These are phyloP conservation scores for Mallateleia sp. DNA, from an alignment of 2,888 invertebrate species.

Conservation along the genomic window DNA sequence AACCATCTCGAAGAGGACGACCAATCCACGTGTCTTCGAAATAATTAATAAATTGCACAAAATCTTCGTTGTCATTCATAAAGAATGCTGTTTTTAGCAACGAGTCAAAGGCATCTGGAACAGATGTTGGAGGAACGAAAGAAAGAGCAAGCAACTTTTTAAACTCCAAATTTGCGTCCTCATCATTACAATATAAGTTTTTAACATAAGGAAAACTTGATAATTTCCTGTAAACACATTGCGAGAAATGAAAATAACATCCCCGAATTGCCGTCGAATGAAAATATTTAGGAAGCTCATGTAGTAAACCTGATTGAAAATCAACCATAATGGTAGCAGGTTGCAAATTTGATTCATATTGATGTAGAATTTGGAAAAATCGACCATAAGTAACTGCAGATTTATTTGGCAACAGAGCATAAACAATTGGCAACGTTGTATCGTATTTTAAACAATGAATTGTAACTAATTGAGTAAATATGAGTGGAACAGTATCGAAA, in stretches of 20 bases:
- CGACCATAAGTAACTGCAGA: slow-evolving; percentile 3
- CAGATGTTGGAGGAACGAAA: neutral
- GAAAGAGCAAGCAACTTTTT: slow-evolving; percentile 5
- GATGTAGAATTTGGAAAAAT: slow-evolving; percentile 16
- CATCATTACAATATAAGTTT: slow-evolving; percentile 7
- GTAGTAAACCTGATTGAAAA: slow-evolving; percentile 12
- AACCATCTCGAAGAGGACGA: neutral
- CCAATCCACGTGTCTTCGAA: slow-evolving; percentile 16
- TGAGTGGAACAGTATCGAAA: slow-evolving; percentile 21
- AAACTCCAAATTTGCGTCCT: neutral
- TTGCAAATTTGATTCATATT: slow-evolving; percentile 11
- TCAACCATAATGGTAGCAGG: slow-evolving; percentile 18
- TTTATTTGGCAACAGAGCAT: slow-evolving; percentile 19
- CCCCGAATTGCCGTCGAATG: slow-evolving; percentile 1
- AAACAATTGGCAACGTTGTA: slow-evolving; percentile 21
- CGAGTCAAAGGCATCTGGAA: slow-evolving; percentile 18
- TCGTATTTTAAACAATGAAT: slow-evolving; percentile 27
- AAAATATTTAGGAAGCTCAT: slow-evolving; percentile 3
- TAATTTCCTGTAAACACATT: slow-evolving; percentile 6
- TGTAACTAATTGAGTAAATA: slow-evolving; percentile 22
- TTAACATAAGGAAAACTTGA: slow-evolving; percentile 7
- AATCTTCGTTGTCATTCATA: neutral
- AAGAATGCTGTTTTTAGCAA: neutral
- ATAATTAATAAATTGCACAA: neutral
- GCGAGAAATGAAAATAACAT: slow-evolving; percentile 15